Evolutionary conservation across 2,888 invertebrate genomes (phyloP).

Genomic region (Drosophila histrio): DNA sequence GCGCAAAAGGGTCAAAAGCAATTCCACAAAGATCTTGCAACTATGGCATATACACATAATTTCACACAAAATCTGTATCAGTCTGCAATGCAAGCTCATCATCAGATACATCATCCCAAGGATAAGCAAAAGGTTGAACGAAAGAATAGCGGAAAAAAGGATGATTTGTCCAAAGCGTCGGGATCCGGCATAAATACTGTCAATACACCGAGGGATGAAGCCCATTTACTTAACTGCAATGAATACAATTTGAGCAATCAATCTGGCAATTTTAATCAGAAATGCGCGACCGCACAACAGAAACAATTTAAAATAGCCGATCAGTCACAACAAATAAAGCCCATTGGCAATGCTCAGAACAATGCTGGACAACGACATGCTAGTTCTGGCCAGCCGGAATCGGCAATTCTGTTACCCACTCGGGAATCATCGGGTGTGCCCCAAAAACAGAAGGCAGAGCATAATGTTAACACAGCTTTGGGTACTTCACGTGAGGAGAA

Average conservation of each 20-base stretch:
- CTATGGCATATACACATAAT: conserved; percentile 83
- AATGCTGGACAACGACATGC: conserved; percentile 42
- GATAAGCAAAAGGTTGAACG: conserved; percentile 80
- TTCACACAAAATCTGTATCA: conserved; percentile 83
- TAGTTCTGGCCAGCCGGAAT: conserved; percentile 51
- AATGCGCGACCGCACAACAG: conserved; percentile 58
- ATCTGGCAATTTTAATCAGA: conserved; percentile 56
- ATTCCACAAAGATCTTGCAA: conserved; percentile 85
- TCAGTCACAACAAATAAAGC: conserved; percentile 70
- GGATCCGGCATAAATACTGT: conserved; percentile 27
- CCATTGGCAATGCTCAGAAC: conserved; percentile 61
- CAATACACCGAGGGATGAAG: conserved; percentile 52
- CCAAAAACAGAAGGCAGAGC: conserved; percentile 66
- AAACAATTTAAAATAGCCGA: conserved; percentile 58
- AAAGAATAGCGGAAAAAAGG: conserved; percentile 79
- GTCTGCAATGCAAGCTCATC: conserved; percentile 83
- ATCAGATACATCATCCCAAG: conserved; percentile 81
- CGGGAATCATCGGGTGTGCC: conserved; percentile 42
- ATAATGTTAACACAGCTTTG: conserved; percentile 57
- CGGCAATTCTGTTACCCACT: conserved; percentile 48
- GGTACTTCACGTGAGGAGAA: conserved; percentile 61
- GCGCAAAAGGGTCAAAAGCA: conserved; percentile 87
- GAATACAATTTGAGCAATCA: conserved; percentile 67
- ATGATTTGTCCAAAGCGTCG: conserved; percentile 69
- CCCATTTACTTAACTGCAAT: conserved; percentile 55